Evolutionary conservation across 2,113 vertebrate species (phyloP), one percentile per base, ranked within the genome.

Genomic region (Zingel zingel): DNA sequence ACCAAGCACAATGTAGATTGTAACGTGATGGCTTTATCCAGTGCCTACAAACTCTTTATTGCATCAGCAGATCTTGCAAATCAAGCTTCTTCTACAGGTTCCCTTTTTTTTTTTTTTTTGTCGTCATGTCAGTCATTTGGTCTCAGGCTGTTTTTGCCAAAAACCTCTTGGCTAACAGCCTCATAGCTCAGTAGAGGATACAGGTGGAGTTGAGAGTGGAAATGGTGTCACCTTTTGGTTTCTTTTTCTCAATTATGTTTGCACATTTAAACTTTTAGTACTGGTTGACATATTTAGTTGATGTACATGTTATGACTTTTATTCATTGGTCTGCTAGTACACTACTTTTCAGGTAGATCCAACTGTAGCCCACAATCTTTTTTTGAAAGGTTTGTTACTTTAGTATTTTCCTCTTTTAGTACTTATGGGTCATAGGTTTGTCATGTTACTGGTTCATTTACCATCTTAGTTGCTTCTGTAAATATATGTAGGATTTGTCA

Each of bases 11-110:
- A 80, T 63, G 81, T 85, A 43, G 74, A 83, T 68, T 73, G 69
- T 65, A 65, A 39, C 9, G 14, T 1, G n/a, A 45, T 36, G 64
- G 73, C 74, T 80, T 82, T 74, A 12, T 70, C 61, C 82, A 75
- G 92, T 93, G 91, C 91, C 93, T 94, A 83, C 73, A 78, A 80
- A 59, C 76, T 9, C 8, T 81, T 15, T 81, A 57, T 86, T 47
- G 68, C 68, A 68, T 77, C 72, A 67, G 87, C 61, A 76, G 64
- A 74, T 59, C 47, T 62, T 75, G 21, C n/a, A 67, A 50, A 1
- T 12, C 33, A 50, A 71, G 47, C 50, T 73, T 27, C 30, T 48
- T 39, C 54, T 79, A 76, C 14, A 48, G 64, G 18, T 79, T 74
- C 5, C 1, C 70, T 68, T 71, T 51, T 51, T n/a, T 71, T 6